Percentiles rank a stretch among this genome's conserved stretches.
phyloP scores from a whole-genome alignment of 92 coral and sea anemone genomes.

The Heteractis magnifica region DNA sequence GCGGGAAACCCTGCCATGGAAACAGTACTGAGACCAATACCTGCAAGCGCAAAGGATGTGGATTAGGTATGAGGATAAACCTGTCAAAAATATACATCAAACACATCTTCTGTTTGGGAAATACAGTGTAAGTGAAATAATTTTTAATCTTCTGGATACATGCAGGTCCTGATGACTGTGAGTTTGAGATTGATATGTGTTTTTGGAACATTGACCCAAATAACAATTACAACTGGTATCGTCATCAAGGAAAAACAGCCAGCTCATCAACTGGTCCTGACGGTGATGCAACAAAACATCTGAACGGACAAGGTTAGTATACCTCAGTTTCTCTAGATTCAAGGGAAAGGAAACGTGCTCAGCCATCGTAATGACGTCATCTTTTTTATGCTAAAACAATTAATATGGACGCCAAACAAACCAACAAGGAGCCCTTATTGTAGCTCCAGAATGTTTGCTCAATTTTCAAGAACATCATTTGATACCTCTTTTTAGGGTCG shows the following conservation, averaged over 20 bases:
- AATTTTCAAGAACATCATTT: no score
- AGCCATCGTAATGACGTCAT: not conserved
- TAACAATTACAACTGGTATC: constrained; percentile 17
- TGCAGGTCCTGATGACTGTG: not conserved
- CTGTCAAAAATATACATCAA: no score
- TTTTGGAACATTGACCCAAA: not conserved
- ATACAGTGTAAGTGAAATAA: no score
- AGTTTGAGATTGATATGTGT: not conserved
- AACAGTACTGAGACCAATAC: no score
- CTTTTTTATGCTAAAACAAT: no score
- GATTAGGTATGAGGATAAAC: no score
- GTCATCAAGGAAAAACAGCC: constrained; percentile 30
- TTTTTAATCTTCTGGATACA: no score
- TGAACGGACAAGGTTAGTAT: not conserved
- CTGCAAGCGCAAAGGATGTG: no score
- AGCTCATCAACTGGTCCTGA: constrained; percentile 47
- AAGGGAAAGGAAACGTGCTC: not conserved
- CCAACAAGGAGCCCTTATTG: not conserved
- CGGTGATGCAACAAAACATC: constrained; percentile 19
- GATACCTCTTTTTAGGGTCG: no score
- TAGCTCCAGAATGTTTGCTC: no score
- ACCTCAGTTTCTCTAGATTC: not conserved
- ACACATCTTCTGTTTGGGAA: no score
- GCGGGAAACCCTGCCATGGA: no score
- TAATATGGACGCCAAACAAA: not conserved